Conservation (phyloP, 2,888 invertebrate species). For the Scaptomyza reducta region DNA sequence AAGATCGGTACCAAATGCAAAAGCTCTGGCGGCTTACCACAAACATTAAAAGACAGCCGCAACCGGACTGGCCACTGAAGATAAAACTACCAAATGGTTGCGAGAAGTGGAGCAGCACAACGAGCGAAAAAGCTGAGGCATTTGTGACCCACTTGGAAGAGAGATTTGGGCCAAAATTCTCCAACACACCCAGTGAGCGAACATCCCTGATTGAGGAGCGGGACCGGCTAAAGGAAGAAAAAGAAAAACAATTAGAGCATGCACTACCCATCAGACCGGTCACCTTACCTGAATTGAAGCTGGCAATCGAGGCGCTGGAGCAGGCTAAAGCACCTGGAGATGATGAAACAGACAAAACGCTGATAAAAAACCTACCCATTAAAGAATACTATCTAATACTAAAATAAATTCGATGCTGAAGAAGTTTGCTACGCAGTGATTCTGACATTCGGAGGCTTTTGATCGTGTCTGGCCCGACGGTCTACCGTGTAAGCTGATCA, state of each 20-base stretch:
- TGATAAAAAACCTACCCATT: neutral
- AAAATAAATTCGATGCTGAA: too few species aligned
- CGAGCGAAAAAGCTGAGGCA: neutral
- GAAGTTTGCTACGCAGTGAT: neutral
- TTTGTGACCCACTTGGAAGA: conserved; percentile 4
- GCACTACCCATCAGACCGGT: neutral
- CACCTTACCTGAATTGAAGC: neutral
- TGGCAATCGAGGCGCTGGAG: neutral
- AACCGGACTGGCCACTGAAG: neutral
- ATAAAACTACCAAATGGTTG: neutral
- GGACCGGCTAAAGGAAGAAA: neutral
- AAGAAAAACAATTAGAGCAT: neutral
- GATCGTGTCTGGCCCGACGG: neutral
- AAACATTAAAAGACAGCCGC: neutral
- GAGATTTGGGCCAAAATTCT: neutral
- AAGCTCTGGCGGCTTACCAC: neutral
- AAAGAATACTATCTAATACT: neutral
- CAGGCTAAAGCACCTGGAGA: conserved; percentile 5
- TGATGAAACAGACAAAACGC: neutral
- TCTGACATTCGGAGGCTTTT: neutral
- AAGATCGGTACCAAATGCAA: too few species aligned
- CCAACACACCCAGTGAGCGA: neutral
- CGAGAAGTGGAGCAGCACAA: neutral
- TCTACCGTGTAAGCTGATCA: neutral
- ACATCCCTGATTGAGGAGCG: neutral